Evolutionary conservation across 2,888 invertebrate species (phyloP), one percentile per base, ranked within the genome.

Genomic region (Exocentrus adspersus): DNA sequence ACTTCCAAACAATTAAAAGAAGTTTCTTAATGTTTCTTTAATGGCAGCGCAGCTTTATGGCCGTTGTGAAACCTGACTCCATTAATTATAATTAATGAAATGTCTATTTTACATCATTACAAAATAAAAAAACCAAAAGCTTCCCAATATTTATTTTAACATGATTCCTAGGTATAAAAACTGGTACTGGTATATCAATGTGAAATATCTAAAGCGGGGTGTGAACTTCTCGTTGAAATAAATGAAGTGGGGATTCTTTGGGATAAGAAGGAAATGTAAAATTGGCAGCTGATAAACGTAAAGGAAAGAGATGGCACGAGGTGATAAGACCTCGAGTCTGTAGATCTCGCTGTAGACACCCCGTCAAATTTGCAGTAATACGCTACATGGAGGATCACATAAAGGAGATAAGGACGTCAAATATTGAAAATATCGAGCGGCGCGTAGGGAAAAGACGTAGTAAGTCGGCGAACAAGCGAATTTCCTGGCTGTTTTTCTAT

Each of bases 231-330:
- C n/a, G 19, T 24, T 21, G 28, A 32, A 65, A 60, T 65, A 62
- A 70, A 72, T 70, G 72, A 71, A 72, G 71, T 73, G 70, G 64
- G 60, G 69, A 62, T 62, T 63, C 65, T 65, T 68, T 65, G 64
- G 65, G 60, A 67, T 62, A 68, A 65, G 67, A 73, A 72, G 72
- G 73, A 75, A 71, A 75, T 74, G 75, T 72, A 77, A 76, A n/a
- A 76, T 75, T 72, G 73, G 71, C 72, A 73, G 67, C 46, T 69
- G 72, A 72, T 72, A 76, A 75, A 71, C 71, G 70, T 69, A 68
- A 63, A 71, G 68, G 62, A 65, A 64, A 58, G 62, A 62, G 64
- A 69, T 57, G 62, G 68, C 51, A 61, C 46, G 64, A 50, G 53
- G 63, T 57, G 69, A 75, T 70, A 69, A 68, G 70, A 48, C 53